Conservation (phyloP, 92 coral and sea anemone genomes). For the Epizoanthus illoricatus region DNA sequence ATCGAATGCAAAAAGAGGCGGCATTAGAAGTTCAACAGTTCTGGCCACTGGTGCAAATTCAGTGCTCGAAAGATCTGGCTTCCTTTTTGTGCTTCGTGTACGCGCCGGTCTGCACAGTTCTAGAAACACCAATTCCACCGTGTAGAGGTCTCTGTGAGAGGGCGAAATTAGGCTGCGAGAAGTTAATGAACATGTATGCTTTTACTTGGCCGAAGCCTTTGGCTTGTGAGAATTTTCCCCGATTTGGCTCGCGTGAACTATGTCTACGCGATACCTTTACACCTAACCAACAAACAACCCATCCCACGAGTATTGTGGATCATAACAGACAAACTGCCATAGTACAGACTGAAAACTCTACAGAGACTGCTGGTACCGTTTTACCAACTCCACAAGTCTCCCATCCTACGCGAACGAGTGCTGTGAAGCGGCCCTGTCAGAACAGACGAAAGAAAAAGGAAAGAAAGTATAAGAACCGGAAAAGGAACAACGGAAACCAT, state of each 20-base stretch:
- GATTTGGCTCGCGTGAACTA: slow-evolving; percentile 41
- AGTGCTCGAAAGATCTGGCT: slow-evolving; percentile 77
- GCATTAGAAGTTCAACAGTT: slow-evolving; percentile 72
- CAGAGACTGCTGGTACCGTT: slow-evolving; percentile 1
- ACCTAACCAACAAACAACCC: no score
- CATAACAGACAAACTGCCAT: no score
- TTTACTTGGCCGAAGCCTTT: slow-evolving; percentile 88
- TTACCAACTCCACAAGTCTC: no score
- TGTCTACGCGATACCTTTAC: slow-evolving; percentile 62
- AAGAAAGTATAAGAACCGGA: no score
- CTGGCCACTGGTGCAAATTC: slow-evolving; percentile 74
- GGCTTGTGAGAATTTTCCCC: slow-evolving; percentile 71
- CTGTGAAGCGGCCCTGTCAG: background rate
- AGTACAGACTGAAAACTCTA: slow-evolving; percentile 40
- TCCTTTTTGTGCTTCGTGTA: slow-evolving; percentile 86
- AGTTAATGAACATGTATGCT: slow-evolving; percentile 67
- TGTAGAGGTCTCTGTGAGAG: slow-evolving; percentile 82
- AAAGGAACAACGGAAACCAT: background rate
- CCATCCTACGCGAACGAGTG: no score
- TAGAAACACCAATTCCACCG: slow-evolving; percentile 78
- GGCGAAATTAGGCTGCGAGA: slow-evolving; percentile 68
- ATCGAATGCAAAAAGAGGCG: slow-evolving; percentile 82
- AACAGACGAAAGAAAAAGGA: no score
- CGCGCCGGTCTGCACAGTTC: slow-evolving; percentile 80
- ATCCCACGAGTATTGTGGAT: no score